phyloP scores from a whole-genome alignment of 2,888 invertebrate species.

The Eupithecia vulgata region DNA sequence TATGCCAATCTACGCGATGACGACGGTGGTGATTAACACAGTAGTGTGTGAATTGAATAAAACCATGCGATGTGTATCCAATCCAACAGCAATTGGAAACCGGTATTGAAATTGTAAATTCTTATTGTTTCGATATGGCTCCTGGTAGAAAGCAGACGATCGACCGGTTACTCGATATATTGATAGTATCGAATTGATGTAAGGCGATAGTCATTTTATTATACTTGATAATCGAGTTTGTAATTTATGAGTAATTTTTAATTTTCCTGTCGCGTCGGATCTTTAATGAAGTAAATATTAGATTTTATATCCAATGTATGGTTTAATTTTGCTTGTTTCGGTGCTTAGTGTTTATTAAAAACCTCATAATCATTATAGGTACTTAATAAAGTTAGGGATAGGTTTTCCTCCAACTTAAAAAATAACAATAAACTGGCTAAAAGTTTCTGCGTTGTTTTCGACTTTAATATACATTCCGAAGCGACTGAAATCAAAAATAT shows the following conservation, averaged over 20 bases:
- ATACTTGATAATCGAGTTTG: background rate
- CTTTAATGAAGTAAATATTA: background rate
- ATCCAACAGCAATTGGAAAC: background rate
- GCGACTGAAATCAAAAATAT: too few relatives aligned
- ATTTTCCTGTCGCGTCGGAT: background rate
- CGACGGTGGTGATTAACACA: background rate
- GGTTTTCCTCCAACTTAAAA: too few relatives aligned
- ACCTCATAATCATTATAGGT: too few relatives aligned
- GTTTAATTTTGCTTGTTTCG: too few relatives aligned
- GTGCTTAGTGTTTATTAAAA: too few relatives aligned
- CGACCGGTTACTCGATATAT: background rate
- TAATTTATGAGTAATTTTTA: slow-evolving; percentile 1
- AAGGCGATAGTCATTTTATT: background rate
- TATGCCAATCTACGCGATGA: background rate
- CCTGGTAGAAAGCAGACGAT: background rate
- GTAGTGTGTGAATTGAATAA: background rate
- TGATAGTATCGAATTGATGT: background rate
- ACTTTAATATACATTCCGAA: too few relatives aligned
- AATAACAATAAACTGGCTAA: too few relatives aligned
- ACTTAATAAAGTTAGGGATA: too few relatives aligned
- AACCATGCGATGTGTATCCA: background rate
- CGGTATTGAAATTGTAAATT: background rate
- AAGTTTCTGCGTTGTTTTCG: too few relatives aligned
- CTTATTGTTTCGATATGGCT: background rate
- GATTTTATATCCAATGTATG: too few relatives aligned